Percentiles rank a stretch among this genome's conserved stretches.
Evolutionary conservation across 2,797 vertebrate genomes (phyloP).

Genomic region (Poecilia picta): DNA sequence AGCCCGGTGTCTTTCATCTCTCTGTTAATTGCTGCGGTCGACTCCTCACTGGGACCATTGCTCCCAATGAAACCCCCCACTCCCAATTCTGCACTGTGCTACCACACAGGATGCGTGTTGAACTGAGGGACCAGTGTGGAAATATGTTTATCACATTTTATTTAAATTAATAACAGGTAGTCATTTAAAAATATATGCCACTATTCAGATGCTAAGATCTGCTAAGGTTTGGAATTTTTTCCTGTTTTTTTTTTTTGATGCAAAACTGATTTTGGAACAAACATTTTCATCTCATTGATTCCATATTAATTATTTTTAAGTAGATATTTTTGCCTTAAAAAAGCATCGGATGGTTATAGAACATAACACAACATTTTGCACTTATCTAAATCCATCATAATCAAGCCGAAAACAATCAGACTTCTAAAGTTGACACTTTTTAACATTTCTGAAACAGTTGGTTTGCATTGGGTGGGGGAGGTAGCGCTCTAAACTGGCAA

Average conservation of each 20-base stretch:
- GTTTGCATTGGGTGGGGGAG: neutral
- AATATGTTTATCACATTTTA: constrained; percentile 24
- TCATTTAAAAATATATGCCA: constrained; percentile 1
- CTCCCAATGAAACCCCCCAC: constrained; percentile 62
- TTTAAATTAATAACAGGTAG: neutral
- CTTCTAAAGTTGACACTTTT: neutral
- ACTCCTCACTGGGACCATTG: constrained; percentile 74
- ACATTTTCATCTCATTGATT: neutral
- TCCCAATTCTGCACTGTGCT: constrained; percentile 44
- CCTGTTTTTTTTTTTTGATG: no score
- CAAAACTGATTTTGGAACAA: no score
- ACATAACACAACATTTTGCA: neutral
- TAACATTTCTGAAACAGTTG: neutral
- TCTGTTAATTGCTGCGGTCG: constrained; percentile 76
- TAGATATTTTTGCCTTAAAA: neutral
- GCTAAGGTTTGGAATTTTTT: neutral
- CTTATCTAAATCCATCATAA: neutral
- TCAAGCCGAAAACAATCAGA: neutral
- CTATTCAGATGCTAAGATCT: neutral
- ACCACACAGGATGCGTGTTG: constrained; percentile 40
- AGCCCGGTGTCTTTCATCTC: constrained; percentile 80
- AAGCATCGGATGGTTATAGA: neutral
- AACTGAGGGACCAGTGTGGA: constrained; percentile 8
- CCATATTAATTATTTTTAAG: neutral
- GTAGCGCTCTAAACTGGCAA: neutral